Base-by-base conservation (phyloP, 1,140 invertebrate genomes). In the Scaptomyza montana region DNA sequence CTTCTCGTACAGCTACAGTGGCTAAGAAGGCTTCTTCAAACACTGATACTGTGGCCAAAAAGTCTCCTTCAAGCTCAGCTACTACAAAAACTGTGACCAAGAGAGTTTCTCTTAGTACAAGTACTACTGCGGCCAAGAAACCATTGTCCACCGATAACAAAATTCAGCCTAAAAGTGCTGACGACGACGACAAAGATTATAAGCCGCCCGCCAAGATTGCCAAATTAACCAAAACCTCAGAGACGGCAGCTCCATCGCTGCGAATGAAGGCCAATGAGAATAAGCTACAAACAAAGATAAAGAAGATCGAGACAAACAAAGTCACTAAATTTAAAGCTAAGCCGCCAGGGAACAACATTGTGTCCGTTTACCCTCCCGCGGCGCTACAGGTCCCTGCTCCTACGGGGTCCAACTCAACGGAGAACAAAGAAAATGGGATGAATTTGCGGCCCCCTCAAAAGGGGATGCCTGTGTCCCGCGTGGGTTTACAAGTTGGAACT, bases 401-500 rank as follows among this genome's bases (percentile, higher is more conserved):
- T 56, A 12, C 19, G 1, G 5, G 19, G 25, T 5, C 25, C 0
- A 12, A 5, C 9, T 47, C 56, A 19, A 12, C 16, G 9, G 43
- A 59, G n/a, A 28, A 33, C 28, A 46, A 46, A 46, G 56, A 59
- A 21, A 59, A 47, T 46, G 41, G 43, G 7, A 41, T 10, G 55
- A 45, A 45, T 16, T 8, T 36, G 5, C 43, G 7, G 8, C 8
- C 33, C 2, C 33, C 33, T 9, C 7, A 8, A 9, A 36, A 21
- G 9, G 4, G 8, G 1, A 43, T 43, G 45, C 10, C 10, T 21
- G 28, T 7, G 1, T 9, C 33, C 1, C 33, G 33, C 33, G 2
- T 36, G 33, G 33, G 33, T 2, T 7, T 36, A 39, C 0, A 7
- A 7, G 78, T 92, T 1, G 43, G 60, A 9, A 30, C 25, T 12